Percentiles rank a stretch among this genome's conserved stretches.
Conservation (phyloP, 64 coral and sea anemone genomes). For the Actinia equina region DNA sequence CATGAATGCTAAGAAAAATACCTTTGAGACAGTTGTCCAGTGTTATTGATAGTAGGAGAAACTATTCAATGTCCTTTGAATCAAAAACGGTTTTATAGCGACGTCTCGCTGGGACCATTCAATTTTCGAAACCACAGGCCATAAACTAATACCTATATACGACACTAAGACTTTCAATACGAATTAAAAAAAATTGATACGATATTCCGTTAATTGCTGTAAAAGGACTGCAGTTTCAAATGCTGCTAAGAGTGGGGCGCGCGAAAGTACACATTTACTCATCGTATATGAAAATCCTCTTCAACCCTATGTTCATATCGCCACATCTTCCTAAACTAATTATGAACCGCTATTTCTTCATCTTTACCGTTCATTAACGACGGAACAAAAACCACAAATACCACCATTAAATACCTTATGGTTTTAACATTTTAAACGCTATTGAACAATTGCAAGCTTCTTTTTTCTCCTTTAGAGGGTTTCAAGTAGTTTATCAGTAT, state of each 20-base stretch:
- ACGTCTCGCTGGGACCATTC: too few species aligned
- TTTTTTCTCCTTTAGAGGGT: background rate
- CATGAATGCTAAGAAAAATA: background rate
- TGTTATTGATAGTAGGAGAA: too few species aligned
- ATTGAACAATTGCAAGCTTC: background rate
- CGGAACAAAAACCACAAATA: background rate
- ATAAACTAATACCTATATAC: background rate
- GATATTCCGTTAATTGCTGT: too few species aligned
- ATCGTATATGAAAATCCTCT: too few species aligned
- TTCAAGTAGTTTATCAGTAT: background rate
- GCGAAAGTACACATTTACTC: too few species aligned
- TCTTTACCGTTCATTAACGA: background rate
- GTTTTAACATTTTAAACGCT: background rate
- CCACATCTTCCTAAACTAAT: background rate
- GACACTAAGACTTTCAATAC: too few species aligned
- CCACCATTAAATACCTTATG: background rate
- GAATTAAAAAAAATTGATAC: too few species aligned
- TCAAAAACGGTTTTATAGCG: too few species aligned
- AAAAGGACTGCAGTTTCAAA: too few species aligned
- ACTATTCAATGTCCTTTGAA: too few species aligned
- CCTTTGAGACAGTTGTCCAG: background rate
- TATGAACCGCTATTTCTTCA: background rate
- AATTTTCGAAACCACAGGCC: background rate
- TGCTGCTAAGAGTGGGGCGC: too few species aligned
- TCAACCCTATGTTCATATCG: background rate